A percentile compares a stretch with the other conserved stretches of the same genome.
Evolutionary conservation across 2,888 invertebrate genomes (phyloP).

Genomic region (Saturnia pavonia): DNA sequence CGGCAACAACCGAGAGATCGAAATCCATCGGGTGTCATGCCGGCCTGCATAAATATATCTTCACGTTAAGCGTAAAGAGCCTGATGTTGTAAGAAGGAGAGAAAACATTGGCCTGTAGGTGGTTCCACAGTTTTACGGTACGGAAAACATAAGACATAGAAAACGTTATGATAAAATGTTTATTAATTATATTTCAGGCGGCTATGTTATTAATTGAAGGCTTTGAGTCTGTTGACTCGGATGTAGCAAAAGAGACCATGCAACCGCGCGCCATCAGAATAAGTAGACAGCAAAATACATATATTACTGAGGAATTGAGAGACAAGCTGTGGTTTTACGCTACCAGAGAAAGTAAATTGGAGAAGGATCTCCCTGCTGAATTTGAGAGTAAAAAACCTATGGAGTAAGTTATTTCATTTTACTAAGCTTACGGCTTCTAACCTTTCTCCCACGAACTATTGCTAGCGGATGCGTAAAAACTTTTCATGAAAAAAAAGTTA

Average conservation of each 20-base stretch:
- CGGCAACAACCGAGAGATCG: no score
- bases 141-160: no score
- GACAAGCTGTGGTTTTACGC: conserved; percentile 40
- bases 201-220: conserved; percentile 69
- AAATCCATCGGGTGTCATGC: no score
- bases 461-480: no score
- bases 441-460: no score
- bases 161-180: no score
- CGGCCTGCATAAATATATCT: no score
- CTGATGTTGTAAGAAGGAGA: no score
- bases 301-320: conserved; percentile 42
- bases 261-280: conserved; percentile 60
- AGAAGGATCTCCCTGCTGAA: conserved; percentile 54
- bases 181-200: conserved; percentile 57
- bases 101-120: no score
- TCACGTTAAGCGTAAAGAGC: no score
- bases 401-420: conserved; percentile 56
- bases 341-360: conserved; percentile 42
- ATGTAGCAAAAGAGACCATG: conserved; percentile 57
- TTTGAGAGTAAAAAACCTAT: conserved; percentile 66
- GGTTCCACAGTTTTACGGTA: no score
- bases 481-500: no score
- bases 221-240: conserved; percentile 53
- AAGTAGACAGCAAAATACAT: conserved; percentile 52
- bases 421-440: background rate